Evolutionary conservation across 1,140 invertebrate species (phyloP), one percentile per base, ranked within the genome.

Genomic region (Epicauta chinensis): DNA sequence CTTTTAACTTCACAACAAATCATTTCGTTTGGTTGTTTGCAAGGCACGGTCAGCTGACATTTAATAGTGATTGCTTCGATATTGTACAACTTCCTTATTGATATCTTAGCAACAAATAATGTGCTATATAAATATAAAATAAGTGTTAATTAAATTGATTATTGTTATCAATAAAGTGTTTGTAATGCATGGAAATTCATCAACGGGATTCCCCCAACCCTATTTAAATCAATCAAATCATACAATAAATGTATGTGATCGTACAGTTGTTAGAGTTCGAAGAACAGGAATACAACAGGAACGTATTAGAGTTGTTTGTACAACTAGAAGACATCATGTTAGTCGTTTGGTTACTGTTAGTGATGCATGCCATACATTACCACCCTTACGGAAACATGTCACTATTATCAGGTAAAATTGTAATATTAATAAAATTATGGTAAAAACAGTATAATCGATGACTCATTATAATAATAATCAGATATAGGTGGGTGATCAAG

Each of bases 401-500:
- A 70, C 68, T 16, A 61, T 67, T 47, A 61, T 70, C 60, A 70
- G 67, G 68, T 70, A 66, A 38, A 44, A n/a, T n/a, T n/a, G n/a
- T n/a, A n/a, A n/a, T n/a, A n/a, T n/a, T n/a, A n/a, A n/a, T n/a
- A 50, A 34, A n/a, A n/a, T 5, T 6, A n/a, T 11, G 3, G 10
- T 34, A 34, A 34, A 34, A 34, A n/a, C 6, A n/a, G 32, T 7
- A 34, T 11, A 34, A 34, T 23, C 23, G 10, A n/a, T 34, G 10
- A n/a, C 11, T 34, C 12, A n/a, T 34, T n/a, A 34, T 34, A 34
- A n/a, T 34, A 34, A n/a, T 34, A 34, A n/a, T 11, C 10, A 11
- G 32, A 34, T n/a, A 11, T 34, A 34, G 10, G 32, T 34, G 32
- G 12, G 32, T 34, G 32, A 34, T 12, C 32, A n/a, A 34, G 32